A percentile compares a stretch with the other conserved stretches of the same genome.
These are phyloP conservation scores for Candidula unifasciata DNA, from an alignment of 2,888 invertebrate species.

Conservation along the genomic window DNA sequence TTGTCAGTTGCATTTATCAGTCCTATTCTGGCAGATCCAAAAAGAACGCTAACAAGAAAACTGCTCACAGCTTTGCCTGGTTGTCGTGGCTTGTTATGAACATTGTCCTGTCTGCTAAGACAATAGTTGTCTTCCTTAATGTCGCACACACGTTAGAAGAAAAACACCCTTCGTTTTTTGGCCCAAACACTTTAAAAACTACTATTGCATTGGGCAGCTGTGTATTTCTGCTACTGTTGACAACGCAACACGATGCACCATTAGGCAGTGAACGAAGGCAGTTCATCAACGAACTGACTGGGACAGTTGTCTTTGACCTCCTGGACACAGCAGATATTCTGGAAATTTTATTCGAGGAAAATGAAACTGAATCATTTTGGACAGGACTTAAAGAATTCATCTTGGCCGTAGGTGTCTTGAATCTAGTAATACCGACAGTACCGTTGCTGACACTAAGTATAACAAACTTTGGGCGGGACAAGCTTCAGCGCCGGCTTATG, in stretches of 20 bases:
- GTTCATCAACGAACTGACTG: conserved; percentile 80
- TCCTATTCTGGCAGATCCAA: neutral
- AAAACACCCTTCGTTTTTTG: conserved; percentile 76
- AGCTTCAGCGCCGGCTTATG: conserved; percentile 67
- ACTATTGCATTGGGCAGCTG: conserved; percentile 44
- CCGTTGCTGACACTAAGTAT: conserved; percentile 80
- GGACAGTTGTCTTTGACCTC: conserved; percentile 81
- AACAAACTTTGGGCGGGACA: conserved; percentile 77
- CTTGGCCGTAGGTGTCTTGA: conserved; percentile 79
- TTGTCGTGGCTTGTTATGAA: conserved; percentile 80
- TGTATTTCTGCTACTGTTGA: conserved; percentile 80
- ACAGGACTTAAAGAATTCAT: conserved; percentile 78
- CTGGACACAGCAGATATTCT: conserved; percentile 81
- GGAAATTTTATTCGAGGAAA: conserved; percentile 78
- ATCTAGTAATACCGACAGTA: conserved; percentile 81
- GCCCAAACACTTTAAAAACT: conserved; percentile 74
- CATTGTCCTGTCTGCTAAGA: conserved; percentile 79
- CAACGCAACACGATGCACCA: conserved; percentile 80
- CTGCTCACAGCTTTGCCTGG: conserved; percentile 30
- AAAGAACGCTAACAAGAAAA: neutral
- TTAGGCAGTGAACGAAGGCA: conserved; percentile 78
- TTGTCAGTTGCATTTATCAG: conserved; percentile 19
- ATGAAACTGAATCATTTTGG: conserved; percentile 61
- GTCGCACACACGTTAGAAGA: conserved; percentile 69
- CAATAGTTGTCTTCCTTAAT: conserved; percentile 79